phyloP scores from a whole-genome alignment of 2,888 invertebrate genomes.

The Phasia obesa region DNA sequence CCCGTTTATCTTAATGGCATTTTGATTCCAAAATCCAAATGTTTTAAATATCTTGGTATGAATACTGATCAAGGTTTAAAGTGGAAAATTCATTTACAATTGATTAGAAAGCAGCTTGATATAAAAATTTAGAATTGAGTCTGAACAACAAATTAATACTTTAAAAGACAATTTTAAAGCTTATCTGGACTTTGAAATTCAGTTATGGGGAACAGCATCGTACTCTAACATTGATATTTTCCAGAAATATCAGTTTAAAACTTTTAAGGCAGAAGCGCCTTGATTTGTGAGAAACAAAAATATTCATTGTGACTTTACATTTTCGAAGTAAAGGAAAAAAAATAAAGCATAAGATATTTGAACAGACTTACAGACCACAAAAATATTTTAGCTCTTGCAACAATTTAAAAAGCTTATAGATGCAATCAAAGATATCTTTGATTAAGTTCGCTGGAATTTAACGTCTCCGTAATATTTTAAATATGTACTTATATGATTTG shows the following conservation, averaged over 20 bases:
- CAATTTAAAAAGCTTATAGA: too few species aligned
- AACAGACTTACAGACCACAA: too few species aligned
- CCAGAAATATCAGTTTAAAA: neutral
- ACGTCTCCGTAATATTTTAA: too few species aligned
- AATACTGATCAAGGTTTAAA: neutral
- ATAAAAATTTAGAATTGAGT: slow-evolving; percentile 13
- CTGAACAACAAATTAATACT: slow-evolving; percentile 11
- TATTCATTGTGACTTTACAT: neutral
- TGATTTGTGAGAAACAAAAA: neutral
- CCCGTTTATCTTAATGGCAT: neutral
- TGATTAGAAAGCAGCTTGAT: slow-evolving; percentile 1
- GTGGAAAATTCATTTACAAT: neutral
- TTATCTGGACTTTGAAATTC: slow-evolving; percentile 17
- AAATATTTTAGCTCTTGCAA: too few species aligned
- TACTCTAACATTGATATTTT: neutral
- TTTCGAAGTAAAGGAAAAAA: neutral
- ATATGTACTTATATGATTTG: too few species aligned
- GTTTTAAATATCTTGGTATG: neutral
- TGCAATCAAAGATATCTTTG: too few species aligned
- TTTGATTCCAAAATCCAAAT: neutral
- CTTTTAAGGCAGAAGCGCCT: neutral
- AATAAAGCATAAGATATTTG: slow-evolving; percentile 16
- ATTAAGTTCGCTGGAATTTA: too few species aligned
- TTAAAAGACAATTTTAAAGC: slow-evolving; percentile 16
- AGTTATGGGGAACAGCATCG: slow-evolving; percentile 21